Evolutionary conservation across 2,888 invertebrate species (phyloP).

Genomic region (Drosophila pullipes): DNA sequence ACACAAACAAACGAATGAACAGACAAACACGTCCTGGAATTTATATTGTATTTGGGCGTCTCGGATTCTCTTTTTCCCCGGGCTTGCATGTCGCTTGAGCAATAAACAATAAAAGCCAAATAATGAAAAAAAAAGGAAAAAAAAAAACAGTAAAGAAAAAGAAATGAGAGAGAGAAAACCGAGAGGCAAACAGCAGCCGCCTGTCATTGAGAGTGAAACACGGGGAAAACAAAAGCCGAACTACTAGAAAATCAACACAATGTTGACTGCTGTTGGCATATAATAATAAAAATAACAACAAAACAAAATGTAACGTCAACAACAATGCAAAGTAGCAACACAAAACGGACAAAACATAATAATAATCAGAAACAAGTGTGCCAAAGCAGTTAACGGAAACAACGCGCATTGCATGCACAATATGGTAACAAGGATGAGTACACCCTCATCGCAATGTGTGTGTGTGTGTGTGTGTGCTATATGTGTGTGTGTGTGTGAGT

Average conservation of each 20-base stretch:
- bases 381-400: slow-evolving; percentile 82
- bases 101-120: slow-evolving; percentile 60
- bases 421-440: slow-evolving; percentile 66
- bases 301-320: slow-evolving; percentile 53
- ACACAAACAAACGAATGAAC: slow-evolving; percentile 33
- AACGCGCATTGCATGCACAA: slow-evolving; percentile 82
- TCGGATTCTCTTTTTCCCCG: not conserved
- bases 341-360: slow-evolving; percentile 69
- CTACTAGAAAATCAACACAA: slow-evolving; percentile 32
- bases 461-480: slow-evolving; percentile 22
- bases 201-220: slow-evolving; percentile 30
- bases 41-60: slow-evolving; percentile 23
- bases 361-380: slow-evolving; percentile 82
- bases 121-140: slow-evolving; percentile 37
- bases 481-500: slow-evolving; percentile 13
- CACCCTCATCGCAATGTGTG: slow-evolving; percentile 1
- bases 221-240: slow-evolving; percentile 54
- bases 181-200: slow-evolving; percentile 19
- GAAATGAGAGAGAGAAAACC: slow-evolving; percentile 8
- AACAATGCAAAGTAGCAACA: slow-evolving; percentile 69
- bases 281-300: slow-evolving; percentile 59
- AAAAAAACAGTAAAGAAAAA: slow-evolving; percentile 30
- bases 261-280: slow-evolving; percentile 54
- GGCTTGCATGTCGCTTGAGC: slow-evolving; percentile 26
- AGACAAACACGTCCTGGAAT: slow-evolving; percentile 32